A percentile compares a stretch with the other conserved stretches of the same genome.
These are phyloP conservation scores for Odobenus rosmarus DNA, from an alignment of 2,113 vertebrate genomes.

Conservation along the genomic window DNA sequence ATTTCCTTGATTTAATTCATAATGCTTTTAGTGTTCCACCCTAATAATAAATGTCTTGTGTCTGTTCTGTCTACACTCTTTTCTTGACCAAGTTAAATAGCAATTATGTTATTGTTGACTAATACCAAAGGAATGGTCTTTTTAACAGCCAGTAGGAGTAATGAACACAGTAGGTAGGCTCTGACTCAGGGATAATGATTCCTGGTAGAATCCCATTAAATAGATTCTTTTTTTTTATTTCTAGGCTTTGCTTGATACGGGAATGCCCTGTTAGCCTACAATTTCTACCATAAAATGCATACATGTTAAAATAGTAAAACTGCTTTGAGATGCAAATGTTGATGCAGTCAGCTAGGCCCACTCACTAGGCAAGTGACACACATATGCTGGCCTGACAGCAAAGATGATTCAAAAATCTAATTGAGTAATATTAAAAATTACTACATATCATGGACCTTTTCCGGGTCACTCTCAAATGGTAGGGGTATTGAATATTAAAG, in stretches of 20 bases:
- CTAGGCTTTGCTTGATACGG: background rate
- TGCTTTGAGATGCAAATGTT: conserved; percentile 34
- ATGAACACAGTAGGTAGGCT: conserved; percentile 2
- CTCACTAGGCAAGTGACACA: background rate
- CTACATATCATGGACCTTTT: background rate
- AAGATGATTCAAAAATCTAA: background rate
- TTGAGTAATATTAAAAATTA: conserved; percentile 53
- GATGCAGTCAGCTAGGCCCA: background rate
- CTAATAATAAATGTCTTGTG: conserved; percentile 21
- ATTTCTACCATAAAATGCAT: conserved; percentile 37
- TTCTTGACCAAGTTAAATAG: conserved; percentile 55
- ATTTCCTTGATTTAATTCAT: conserved; percentile 44
- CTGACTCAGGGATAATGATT: conserved; percentile 49
- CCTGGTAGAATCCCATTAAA: conserved; percentile 20
- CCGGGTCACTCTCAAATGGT: background rate
- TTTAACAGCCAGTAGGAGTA: conserved; percentile 30
- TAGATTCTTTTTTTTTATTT: conserved; percentile 3
- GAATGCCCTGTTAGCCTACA: background rate
- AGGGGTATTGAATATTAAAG: conserved; percentile 17
- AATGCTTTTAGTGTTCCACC: conserved; percentile 29
- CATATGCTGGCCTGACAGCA: background rate
- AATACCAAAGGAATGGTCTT: conserved; percentile 57
- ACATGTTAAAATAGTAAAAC: conserved; percentile 45
- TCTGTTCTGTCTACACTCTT: conserved; percentile 11
- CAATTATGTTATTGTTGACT: conserved; percentile 54